Evolutionary conservation across 2,113 vertebrate genomes (phyloP), one percentile per base, ranked within the genome.

Genomic region (Sula dactylatra): DNA sequence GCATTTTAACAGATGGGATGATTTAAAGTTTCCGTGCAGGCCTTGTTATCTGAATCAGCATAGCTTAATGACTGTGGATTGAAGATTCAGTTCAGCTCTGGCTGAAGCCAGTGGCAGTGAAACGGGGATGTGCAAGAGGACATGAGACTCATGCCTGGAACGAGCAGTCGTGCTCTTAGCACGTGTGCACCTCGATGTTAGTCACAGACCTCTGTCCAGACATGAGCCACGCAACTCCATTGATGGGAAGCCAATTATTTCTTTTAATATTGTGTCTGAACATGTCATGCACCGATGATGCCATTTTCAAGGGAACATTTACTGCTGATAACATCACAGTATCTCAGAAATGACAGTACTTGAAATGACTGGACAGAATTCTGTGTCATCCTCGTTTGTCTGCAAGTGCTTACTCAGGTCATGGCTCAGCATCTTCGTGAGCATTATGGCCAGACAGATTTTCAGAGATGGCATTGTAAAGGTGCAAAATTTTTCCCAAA

Each of bases 141-240:
- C 13, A 6, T 0, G 1, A 56, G 36, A 8, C 25, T 38, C 12
- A 2, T 52, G 59, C 24, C 44, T 3, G 0, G 14, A 34, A 10
- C 5, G 47, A 40, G 5, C 36, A 9, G n/a, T 13, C 0, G 0
- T 59, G 65, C 42, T 62, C 54, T 56, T 5, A 6, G 20, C 65
- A 18, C 3, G 0, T 13, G 58, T n/a, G 22, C 19, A 11, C 74
- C 47, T 31, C 0, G 2, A 1, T 20, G n/a, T 10, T n/a, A 62
- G 17, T 45, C 49, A 20, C 8, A 38, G 64, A 38, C 40, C 80
- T n/a, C 22, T 2, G 31, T 50, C 52, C 47, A 15, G 42, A 59
- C 55, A 11, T 8, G 29, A 80, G 40, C 52, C 19, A 4, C 1
- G 4, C 27, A 36, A 2, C 47, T 64, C 38, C 13, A 3, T 16